Conservation (phyloP, 2,888 invertebrate species). For the Cataglyphis livida region DNA sequence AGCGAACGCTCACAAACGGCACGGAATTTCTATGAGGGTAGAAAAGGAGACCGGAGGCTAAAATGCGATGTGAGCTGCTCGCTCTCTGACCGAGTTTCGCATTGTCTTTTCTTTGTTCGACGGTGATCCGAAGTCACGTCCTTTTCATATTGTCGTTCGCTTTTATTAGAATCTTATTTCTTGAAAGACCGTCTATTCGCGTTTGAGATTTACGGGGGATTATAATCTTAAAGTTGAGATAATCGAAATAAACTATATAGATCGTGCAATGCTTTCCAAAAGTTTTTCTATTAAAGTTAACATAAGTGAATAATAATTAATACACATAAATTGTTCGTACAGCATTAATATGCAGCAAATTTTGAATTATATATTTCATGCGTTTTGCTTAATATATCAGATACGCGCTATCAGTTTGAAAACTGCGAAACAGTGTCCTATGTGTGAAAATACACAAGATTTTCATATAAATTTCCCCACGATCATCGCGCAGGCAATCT, state of each 20-base stretch:
- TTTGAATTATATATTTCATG: not conserved
- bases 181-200: slow-evolving; percentile 61
- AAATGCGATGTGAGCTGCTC: slow-evolving; percentile 23
- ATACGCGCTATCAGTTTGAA: not conserved
- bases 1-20: slow-evolving; percentile 70
- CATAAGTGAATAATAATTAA: not conserved
- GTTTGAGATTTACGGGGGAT: not conserved
- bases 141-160: slow-evolving; percentile 62
- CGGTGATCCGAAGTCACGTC: slow-evolving; percentile 57
- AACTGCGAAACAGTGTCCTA: not conserved
- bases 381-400: slow-evolving; percentile 14
- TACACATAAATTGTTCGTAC: not conserved
- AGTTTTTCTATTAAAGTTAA: not conserved
- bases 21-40: slow-evolving; percentile 78
- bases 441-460: slow-evolving; percentile 1
- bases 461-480: slow-evolving; percentile 44
- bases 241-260: not conserved
- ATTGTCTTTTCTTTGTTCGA: slow-evolving; percentile 39
- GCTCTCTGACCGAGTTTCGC: slow-evolving; percentile 37
- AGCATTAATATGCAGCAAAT: not conserved
- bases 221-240: not conserved
- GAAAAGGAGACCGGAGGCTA: slow-evolving; percentile 42
- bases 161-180: slow-evolving; percentile 71
- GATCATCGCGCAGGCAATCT: slow-evolving; percentile 35
- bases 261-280: not conserved